Conservation (phyloP, 2,113 vertebrate species). For the Barnardius zonarius region DNA sequence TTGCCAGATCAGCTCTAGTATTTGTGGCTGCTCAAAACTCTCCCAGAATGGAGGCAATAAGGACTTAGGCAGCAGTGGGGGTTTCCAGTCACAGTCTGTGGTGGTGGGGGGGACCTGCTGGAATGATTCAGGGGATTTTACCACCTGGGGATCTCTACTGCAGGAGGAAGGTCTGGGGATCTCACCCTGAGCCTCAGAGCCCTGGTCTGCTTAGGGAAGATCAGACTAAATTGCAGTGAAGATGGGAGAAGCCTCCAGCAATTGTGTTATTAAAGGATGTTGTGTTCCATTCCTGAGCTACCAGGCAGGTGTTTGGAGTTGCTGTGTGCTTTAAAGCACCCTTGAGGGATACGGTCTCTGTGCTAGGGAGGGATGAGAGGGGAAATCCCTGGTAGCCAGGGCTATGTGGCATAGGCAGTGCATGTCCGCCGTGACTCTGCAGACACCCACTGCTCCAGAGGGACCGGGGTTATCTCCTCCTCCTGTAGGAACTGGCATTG, state of each 20-base stretch:
- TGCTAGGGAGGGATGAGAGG: neutral
- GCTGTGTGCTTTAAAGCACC: neutral
- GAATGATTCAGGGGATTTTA: neutral
- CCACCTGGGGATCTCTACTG: neutral
- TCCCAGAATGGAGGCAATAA: neutral
- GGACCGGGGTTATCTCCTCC: neutral
- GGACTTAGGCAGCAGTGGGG: neutral
- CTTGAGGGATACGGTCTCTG: fast-evolving
- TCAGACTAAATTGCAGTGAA: neutral
- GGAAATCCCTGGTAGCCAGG: neutral
- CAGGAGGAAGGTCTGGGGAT: neutral
- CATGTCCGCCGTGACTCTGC: neutral
- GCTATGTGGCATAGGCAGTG: fast-evolving
- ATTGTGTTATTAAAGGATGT: neutral
- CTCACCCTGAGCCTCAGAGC: neutral
- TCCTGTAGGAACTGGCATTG: neutral
- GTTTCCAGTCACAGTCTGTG: neutral
- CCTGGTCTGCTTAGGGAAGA: neutral
- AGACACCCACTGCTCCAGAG: neutral
- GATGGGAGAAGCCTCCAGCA: neutral
- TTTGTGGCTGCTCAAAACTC: neutral
- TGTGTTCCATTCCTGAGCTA: neutral
- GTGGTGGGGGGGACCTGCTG: neutral
- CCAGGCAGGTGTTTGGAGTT: neutral
- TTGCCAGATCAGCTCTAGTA: neutral